Conservation (phyloP, 2,113 vertebrate genomes). For the Grallaria varia region DNA sequence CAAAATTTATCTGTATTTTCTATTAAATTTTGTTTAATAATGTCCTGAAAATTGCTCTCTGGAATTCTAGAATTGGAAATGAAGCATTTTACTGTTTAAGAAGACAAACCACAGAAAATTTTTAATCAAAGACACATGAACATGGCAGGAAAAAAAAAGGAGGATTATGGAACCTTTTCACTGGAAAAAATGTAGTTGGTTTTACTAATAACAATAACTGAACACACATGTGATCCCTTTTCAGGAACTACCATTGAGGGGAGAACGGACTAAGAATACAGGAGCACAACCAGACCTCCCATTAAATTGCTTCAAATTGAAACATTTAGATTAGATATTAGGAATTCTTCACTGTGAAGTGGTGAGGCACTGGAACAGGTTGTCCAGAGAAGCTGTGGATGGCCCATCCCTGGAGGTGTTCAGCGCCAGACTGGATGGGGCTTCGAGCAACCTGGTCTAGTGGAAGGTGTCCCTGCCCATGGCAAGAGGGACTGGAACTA, state of each 20-base stretch:
- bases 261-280: not conserved
- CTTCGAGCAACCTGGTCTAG: not conserved
- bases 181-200: constrained; percentile 13
- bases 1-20: not conserved
- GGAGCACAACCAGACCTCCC: not conserved
- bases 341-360: not conserved
- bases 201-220: not conserved
- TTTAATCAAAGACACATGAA: not conserved
- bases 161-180: not conserved
- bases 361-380: not conserved
- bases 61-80: not conserved
- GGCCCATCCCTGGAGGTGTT: not conserved
- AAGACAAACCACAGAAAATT: not conserved
- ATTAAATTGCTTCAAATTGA: not conserved
- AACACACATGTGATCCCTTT: not conserved
- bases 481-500: not conserved
- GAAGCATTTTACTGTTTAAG: not conserved
- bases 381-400: not conserved
- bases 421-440: not conserved
- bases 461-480: not conserved
- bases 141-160: rapidly evolving
- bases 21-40: not conserved
- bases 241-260: not conserved
- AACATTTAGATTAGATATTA: not conserved
- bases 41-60: not conserved